These are phyloP conservation scores for Scaptodrosophila lebanonensis DNA, from an alignment of 1,140 invertebrate genomes.

Conservation along the genomic window DNA sequence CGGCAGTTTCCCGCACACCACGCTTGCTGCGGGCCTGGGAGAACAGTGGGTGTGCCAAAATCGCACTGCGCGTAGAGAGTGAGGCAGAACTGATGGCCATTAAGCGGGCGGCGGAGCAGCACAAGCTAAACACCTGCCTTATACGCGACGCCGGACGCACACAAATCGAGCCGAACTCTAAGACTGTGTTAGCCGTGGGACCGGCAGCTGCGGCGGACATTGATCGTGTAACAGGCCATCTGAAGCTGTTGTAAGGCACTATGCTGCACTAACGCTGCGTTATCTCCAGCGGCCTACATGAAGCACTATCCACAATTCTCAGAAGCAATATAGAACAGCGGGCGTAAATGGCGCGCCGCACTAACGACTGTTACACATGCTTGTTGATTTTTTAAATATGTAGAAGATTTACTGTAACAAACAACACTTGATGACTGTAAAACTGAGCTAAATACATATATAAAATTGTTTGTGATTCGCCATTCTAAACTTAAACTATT, in stretches of 20 bases:
- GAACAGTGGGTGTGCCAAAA: conserved; percentile 87
- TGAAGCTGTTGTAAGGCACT: conserved; percentile 86
- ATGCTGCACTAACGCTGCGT: too few species aligned
- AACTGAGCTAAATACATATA: conserved; percentile 52
- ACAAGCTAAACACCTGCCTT: conserved; percentile 84
- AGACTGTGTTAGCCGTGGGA: conserved; percentile 94
- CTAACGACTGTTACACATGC: conserved; percentile 44
- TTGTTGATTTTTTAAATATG: conserved; percentile 52
- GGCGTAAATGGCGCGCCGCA: conserved; percentile 9
- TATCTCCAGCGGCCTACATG: neutral
- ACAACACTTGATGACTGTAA: conserved; percentile 48
- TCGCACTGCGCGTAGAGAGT: conserved; percentile 86
- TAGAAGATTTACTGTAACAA: conserved; percentile 42
- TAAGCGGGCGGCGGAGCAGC: conserved; percentile 82
- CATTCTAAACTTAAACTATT: conserved; percentile 21
- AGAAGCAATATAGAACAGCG: conserved; percentile 49
- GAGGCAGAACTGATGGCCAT: conserved; percentile 83
- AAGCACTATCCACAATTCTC: conserved; percentile 23
- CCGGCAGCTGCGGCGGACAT: conserved; percentile 86
- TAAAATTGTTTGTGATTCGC: conserved; percentile 38
- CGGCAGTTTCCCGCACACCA: conserved; percentile 81
- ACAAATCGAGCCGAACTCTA: conserved; percentile 89
- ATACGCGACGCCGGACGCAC: conserved; percentile 94
- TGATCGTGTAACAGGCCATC: conserved; percentile 90
- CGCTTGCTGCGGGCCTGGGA: conserved; percentile 86